Evolutionary conservation across 1,140 invertebrate species (phyloP), one percentile per base, ranked within the genome.

Genomic region (Drosophila nannoptera): DNA sequence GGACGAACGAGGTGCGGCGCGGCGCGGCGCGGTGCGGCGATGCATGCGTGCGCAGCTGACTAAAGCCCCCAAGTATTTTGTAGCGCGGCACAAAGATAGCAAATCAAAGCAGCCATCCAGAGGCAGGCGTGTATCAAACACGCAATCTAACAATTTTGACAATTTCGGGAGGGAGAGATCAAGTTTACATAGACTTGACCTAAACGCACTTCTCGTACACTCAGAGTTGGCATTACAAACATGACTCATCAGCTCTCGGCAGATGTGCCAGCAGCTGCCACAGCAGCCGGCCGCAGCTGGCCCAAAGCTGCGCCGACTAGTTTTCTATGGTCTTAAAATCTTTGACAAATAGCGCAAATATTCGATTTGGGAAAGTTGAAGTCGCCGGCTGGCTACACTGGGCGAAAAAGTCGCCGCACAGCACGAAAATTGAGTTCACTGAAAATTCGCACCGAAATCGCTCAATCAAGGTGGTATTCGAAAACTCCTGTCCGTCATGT

Each of bases 91-190:
- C 54, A 78, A 73, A 78, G 69, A 78, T 73, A 76, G 49, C 50
- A 73, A 63, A 73, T 42, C 58, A 64, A 67, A 63, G 40, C 49
- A 32, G 12, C 12, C 42, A 63, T 53, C 3, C 22, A 22, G 22
- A 42, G n/a, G n/a, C 40, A 14, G 2, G 22, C 22, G 22, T 22
- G 48, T 43, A 46, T 45, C 73, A 76, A 78, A 80, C 80, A 83
- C 83, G 80, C 80, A 54, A 83, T 84, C 67, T 71, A 84, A 84
- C 80, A 78, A 83, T 83, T 83, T 83, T 84, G 80, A 84, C 80
- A 83, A 83, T 84, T 84, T 66, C 50, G 22, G 42, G 49, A 54
- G 46, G 42, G 55, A 55, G 49, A 31, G 54, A 54, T 58, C 36
- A 66, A 67, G 58, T 64, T 68, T 69, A 65, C 59, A 74, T 56